phyloP scores from a whole-genome alignment of 2,113 vertebrate species.

The Anoura caudifer region DNA sequence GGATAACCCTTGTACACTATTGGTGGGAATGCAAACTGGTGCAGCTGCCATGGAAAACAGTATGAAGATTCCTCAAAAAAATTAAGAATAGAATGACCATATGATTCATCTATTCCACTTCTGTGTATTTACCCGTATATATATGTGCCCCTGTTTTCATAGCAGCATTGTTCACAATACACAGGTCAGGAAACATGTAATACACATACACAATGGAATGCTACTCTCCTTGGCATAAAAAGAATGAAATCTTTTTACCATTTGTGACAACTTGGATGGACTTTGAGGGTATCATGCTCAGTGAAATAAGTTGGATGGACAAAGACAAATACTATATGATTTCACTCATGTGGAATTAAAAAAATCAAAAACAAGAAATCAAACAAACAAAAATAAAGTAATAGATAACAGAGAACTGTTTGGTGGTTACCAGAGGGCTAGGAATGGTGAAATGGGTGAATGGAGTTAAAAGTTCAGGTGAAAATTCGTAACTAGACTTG shows the following conservation, averaged over 20 bases:
- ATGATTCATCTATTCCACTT: background rate
- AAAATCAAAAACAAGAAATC: background rate
- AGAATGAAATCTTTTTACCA: background rate
- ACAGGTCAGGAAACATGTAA: background rate
- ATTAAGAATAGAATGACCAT: background rate
- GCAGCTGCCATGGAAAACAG: background rate
- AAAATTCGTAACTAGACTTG: background rate
- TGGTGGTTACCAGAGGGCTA: background rate
- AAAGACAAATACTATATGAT: background rate
- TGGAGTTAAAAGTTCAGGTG: too few relatives aligned
- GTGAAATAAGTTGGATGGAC: background rate
- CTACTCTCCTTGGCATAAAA: background rate
- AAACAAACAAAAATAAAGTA: background rate
- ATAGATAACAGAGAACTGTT: background rate
- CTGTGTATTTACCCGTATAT: background rate
- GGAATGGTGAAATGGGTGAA: background rate
- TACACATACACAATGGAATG: background rate
- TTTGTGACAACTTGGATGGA: background rate
- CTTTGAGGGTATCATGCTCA: background rate
- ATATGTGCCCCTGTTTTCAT: background rate
- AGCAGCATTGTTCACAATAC: background rate
- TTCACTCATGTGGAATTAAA: background rate
- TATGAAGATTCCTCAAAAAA: background rate
- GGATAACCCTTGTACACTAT: background rate
- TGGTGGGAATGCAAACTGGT: too few relatives aligned